These are phyloP conservation scores for Balanococcus diminutus DNA, from an alignment of 2,888 invertebrate species.

Conservation along the genomic window DNA sequence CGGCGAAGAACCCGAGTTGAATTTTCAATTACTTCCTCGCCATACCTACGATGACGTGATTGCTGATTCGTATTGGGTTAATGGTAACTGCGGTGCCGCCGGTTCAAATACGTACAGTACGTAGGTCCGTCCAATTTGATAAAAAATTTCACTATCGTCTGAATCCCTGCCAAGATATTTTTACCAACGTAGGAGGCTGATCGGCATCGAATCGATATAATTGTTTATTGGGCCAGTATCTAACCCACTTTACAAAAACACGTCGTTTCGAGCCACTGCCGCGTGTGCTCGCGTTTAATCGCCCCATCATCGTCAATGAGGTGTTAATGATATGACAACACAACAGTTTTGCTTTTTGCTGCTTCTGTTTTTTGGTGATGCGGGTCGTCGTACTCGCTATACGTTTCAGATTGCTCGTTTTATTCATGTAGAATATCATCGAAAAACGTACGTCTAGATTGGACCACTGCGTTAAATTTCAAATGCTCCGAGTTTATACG, in stretches of 20 bases:
- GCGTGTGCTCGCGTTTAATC: neutral
- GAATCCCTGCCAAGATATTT: slow-evolving; percentile 22
- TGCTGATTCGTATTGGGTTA: neutral
- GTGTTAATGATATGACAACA: neutral
- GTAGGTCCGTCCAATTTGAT: neutral
- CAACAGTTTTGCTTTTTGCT: neutral
- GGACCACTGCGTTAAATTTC: neutral
- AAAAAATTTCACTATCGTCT: slow-evolving; percentile 28
- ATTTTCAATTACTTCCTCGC: slow-evolving; percentile 15
- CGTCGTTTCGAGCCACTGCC: neutral
- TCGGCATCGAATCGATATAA: neutral
- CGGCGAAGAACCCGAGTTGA: neutral
- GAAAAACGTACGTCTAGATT: neutral
- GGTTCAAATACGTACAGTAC: neutral
- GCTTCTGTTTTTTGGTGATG: too few relatives aligned
- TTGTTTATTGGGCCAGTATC: slow-evolving; percentile 23
- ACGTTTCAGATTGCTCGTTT: neutral
- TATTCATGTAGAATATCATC: neutral
- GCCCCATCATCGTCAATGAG: neutral
- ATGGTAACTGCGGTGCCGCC: neutral
- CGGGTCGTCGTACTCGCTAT: neutral
- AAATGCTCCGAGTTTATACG: neutral
- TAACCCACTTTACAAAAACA: neutral
- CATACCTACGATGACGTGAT: neutral
- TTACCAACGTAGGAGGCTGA: neutral